These are phyloP conservation scores for Dugesia japonica DNA, from an alignment of 2,888 invertebrate genomes.

Conservation along the genomic window DNA sequence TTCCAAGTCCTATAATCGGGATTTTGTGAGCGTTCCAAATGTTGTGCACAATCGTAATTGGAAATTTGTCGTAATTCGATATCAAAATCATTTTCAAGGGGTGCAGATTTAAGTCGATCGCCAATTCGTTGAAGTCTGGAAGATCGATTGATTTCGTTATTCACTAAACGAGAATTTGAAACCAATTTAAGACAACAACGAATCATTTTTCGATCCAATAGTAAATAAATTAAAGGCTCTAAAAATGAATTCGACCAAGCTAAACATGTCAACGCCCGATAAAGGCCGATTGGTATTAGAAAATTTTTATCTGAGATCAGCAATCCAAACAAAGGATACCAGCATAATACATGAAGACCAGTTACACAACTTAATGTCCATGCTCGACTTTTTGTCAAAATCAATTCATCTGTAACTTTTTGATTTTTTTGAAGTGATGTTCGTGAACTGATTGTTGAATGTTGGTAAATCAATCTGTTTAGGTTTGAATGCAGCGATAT, in stretches of 20 bases:
- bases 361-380: conserved; percentile 43
- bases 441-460: conserved; percentile 39
- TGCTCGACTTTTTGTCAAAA: conserved; percentile 38
- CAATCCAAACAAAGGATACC: conserved; percentile 46
- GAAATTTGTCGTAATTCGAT: neutral
- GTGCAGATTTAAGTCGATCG: neutral
- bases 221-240: conserved; percentile 44
- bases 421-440: neutral
- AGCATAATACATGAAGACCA: conserved; percentile 42
- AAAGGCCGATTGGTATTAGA: conserved; percentile 40
- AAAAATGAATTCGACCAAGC: conserved; percentile 46
- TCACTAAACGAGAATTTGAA: neutral
- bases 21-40: conserved; percentile 1
- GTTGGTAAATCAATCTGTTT: conserved; percentile 42
- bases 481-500: conserved; percentile 42
- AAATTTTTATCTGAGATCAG: conserved; percentile 44
- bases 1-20: conserved; percentile 15
- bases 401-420: neutral
- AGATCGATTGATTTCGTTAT: neutral
- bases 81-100: neutral
- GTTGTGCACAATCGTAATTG: conserved; percentile 5
- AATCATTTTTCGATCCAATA: conserved; percentile 40
- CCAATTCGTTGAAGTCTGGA: conserved; percentile 5
- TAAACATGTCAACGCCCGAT: conserved; percentile 45
- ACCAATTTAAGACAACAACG: conserved; percentile 34